phyloP scores from a whole-genome alignment of 2,113 vertebrate species.

The Urocitellus parryii region DNA sequence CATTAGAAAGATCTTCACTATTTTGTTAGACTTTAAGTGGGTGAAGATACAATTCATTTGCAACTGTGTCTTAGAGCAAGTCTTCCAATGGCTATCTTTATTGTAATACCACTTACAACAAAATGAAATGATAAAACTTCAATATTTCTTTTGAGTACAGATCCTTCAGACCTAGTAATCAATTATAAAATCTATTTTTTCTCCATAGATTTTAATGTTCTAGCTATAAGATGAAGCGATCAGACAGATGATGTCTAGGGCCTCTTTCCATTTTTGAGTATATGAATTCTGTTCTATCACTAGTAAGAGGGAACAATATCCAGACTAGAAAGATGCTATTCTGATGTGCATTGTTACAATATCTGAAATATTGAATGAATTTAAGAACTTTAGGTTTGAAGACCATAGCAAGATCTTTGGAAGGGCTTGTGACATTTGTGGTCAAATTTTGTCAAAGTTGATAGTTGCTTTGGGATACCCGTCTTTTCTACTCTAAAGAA shows the following conservation, averaged over 20 bases:
- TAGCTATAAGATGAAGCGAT: background rate
- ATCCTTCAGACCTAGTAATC: background rate
- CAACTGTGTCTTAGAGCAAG: slow-evolving; percentile 3
- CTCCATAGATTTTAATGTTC: background rate
- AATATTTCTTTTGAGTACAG: background rate
- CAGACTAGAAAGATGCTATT: background rate
- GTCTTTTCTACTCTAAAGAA: slow-evolving; percentile 7
- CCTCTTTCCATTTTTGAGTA: background rate
- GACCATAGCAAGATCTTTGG: background rate
- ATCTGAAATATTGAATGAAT: slow-evolving; percentile 38
- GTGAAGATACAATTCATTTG: slow-evolving; percentile 27
- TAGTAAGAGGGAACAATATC: background rate
- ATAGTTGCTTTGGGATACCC: background rate
- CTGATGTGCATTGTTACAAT: background rate
- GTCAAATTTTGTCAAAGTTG: slow-evolving; percentile 9
- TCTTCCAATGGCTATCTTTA: background rate
- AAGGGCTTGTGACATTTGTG: background rate
- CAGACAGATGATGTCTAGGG: background rate
- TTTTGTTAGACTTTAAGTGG: background rate
- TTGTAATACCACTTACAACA: background rate
- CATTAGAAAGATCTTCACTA: background rate
- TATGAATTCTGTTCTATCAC: background rate
- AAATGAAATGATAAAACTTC: slow-evolving; percentile 1
- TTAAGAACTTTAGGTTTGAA: background rate
- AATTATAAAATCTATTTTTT: slow-evolving; percentile 37